These are phyloP conservation scores for Alca torda DNA, from an alignment of 2,797 vertebrate species.

Conservation along the genomic window DNA sequence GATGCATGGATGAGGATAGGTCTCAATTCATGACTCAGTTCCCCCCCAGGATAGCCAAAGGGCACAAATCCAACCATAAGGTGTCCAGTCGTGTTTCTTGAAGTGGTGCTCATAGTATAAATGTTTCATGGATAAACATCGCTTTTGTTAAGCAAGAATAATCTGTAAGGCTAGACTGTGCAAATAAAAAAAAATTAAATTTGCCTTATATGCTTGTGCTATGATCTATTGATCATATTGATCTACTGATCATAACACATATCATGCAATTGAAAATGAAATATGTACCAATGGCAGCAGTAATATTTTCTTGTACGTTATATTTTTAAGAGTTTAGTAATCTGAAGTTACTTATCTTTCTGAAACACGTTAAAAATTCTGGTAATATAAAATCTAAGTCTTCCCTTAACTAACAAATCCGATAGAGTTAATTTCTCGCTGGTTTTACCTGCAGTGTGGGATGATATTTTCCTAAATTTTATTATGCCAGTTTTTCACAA, in stretches of 20 bases:
- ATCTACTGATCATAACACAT: background rate
- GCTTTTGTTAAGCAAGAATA: background rate
- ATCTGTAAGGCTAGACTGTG: background rate
- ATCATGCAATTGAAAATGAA: background rate
- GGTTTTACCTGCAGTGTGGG: background rate
- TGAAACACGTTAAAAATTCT: background rate
- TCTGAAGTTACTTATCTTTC: background rate
- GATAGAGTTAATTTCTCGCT: background rate
- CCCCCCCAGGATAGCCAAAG: background rate
- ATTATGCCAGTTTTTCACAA: background rate
- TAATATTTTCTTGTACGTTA: background rate
- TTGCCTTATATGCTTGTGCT: background rate
- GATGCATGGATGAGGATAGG: background rate
- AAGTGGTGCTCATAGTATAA: background rate
- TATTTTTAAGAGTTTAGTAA: background rate
- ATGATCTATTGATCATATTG: background rate
- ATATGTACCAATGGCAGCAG: background rate
- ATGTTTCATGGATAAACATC: background rate
- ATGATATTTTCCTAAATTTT: background rate
- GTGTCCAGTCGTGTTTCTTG: background rate
- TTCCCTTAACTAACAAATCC: background rate
- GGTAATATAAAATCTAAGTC: background rate
- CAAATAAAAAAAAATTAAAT: background rate
- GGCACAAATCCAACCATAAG: background rate
- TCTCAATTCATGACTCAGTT: background rate